Conservation (phyloP, 2,113 vertebrate species). For the Zapornia atra region DNA sequence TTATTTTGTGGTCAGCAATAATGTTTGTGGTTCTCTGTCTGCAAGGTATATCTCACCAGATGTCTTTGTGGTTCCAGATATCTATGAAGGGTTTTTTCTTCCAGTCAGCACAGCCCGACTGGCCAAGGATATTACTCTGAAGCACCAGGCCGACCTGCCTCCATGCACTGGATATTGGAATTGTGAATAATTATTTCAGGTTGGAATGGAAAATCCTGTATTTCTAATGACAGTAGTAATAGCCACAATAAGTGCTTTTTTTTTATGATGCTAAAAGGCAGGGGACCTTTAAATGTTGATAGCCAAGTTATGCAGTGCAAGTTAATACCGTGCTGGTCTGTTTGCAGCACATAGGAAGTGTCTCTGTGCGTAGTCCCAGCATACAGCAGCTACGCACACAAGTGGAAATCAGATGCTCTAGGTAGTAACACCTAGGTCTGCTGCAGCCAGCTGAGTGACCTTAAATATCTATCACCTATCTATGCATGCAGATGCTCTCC, state of each 20-base stretch:
- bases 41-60: not conserved
- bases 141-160: not conserved
- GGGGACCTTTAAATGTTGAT: not conserved
- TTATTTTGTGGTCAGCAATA: not conserved
- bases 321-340: not conserved
- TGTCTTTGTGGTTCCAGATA: not conserved
- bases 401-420: not conserved
- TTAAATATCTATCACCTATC: constrained; percentile 18
- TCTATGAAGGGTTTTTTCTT: not conserved
- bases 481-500: constrained; percentile 1
- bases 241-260: not conserved
- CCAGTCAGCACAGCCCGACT: not conserved
- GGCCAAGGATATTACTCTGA: not conserved
- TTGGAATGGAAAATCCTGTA: not conserved
- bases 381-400: not conserved
- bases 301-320: not conserved
- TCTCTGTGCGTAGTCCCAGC: not conserved
- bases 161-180: not conserved
- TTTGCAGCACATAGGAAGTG: not conserved
- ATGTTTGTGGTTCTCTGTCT: not conserved
- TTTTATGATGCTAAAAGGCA: not conserved
- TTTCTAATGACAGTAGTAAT: not conserved
- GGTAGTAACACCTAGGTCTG: not conserved
- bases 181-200: not conserved
- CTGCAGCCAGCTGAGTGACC: constrained; percentile 21